Evolutionary conservation across 2,113 vertebrate genomes (phyloP), one percentile per base, ranked within the genome.

Genomic region (Cynoglossus semilaevis): DNA sequence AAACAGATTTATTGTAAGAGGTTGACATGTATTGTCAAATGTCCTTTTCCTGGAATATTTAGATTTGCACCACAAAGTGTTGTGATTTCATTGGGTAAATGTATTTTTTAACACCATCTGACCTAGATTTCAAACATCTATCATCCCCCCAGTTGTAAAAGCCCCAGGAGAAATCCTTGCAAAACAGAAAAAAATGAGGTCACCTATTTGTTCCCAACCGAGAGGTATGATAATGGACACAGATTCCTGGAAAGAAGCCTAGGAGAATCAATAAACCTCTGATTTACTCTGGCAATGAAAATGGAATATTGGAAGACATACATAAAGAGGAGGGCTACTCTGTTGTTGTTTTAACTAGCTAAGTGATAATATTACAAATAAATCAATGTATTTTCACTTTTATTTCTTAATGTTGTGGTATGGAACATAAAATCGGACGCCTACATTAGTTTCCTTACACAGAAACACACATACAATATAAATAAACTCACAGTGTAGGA

Each of bases 161-260:
- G 55, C 46, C 80, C 58, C 69, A 11, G 63, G 79, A 72, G 75
- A 78, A 41, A 62, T 65, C 38, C 18, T 42, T 40, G 54, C 81
- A 69, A 52, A 71, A 72, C 58, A 43, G 68, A 76, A 89, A 84
- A 29, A 29, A 29, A 29, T 9, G 63, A 79, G 86, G 84, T 82
- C 83, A 74, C 63, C 50, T 67, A 59, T 54, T 46, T 51, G 56
- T 60, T 59, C 82, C 70, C 51, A 77, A 69, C 67, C 69, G 74
- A 80, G 57, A 36, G n/a, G 15, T 44, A 50, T 63, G 76, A 51
- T 70, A 71, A 58, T 63, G 59, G 61, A 43, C 37, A 43, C 67
- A 34, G 62, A 46, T 64, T 77, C 58, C 44, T 63, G 72, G 69
- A 79, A 68, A 64, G 74, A 62, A 67, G 42, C 61, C 35, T 2